These are phyloP conservation scores for Eonycteris spelaea DNA, from an alignment of 2,113 vertebrate species.

Conservation along the genomic window DNA sequence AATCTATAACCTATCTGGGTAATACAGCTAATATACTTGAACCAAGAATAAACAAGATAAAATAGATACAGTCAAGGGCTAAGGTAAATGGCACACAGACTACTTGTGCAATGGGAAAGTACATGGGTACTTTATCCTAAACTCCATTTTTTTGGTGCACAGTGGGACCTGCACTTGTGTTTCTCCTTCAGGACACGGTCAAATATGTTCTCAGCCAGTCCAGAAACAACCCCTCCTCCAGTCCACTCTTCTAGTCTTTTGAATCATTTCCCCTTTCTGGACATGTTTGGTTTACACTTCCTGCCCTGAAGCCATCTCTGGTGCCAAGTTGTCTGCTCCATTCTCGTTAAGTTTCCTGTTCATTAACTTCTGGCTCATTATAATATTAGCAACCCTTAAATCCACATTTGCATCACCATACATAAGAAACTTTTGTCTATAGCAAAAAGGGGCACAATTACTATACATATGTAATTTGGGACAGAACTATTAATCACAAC, in stretches of 20 bases:
- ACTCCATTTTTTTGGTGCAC: background rate
- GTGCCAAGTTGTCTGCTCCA: slow-evolving; percentile 65
- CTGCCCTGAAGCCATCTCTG: slow-evolving; percentile 46
- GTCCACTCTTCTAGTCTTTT: background rate
- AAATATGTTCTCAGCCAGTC: background rate
- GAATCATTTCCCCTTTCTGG: background rate
- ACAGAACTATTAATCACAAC: slow-evolving; percentile 35
- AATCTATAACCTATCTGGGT: background rate
- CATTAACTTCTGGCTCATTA: slow-evolving; percentile 70
- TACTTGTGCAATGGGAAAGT: background rate
- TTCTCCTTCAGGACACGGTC: background rate
- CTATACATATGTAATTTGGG: slow-evolving; percentile 16
- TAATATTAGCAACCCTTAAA: slow-evolving; percentile 44
- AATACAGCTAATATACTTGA: background rate
- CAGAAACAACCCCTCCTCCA: background rate
- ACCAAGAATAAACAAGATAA: background rate
- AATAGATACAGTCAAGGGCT: background rate
- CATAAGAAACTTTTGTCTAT: slow-evolving; percentile 57
- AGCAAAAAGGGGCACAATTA: slow-evolving; percentile 33
- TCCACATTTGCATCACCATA: slow-evolving; percentile 68
- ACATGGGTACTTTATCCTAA: background rate
- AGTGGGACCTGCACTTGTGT: too few species aligned
- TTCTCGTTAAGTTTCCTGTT: slow-evolving; percentile 69
- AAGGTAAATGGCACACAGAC: background rate
- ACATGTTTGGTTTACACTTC: slow-evolving; percentile 39